Percentiles rank a stretch among this genome's conserved stretches.
Evolutionary conservation across 2,888 invertebrate species (phyloP).

Genomic region (Chalcis sispes): DNA sequence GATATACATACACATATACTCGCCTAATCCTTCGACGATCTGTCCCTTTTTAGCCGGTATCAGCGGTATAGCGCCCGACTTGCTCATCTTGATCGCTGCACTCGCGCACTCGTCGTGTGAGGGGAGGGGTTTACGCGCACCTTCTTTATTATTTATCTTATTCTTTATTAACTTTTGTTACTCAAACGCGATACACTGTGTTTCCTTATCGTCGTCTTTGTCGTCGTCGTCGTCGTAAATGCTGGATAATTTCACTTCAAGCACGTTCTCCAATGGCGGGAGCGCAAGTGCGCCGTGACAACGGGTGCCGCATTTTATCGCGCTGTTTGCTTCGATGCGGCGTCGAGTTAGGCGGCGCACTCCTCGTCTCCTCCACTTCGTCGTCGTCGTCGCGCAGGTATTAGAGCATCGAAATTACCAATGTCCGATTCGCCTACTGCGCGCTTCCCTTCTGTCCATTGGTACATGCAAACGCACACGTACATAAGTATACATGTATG

Average conservation of each 20-base stretch:
- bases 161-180: not conserved
- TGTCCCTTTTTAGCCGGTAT: slow-evolving; percentile 70
- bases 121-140: not conserved
- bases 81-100: slow-evolving; percentile 66
- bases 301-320: slow-evolving; percentile 23
- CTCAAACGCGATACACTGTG: not conserved
- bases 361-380: no score
- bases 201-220: not conserved
- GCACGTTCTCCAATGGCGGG: not conserved
- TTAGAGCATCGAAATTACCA: slow-evolving; percentile 52
- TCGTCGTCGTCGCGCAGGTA: not conserved
- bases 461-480: no score
- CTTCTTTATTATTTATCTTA: not conserved
- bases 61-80: slow-evolving; percentile 71
- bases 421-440: slow-evolving; percentile 51
- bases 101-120: not conserved
- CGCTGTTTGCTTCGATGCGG: not conserved
- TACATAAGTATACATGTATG: no score
- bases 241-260: no score
- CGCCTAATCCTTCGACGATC: slow-evolving; percentile 66
- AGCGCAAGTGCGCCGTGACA: not conserved
- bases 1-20: slow-evolving; percentile 19
- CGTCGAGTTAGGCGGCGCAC: not conserved
- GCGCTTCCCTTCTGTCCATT: no score
- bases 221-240: no score